phyloP scores from a whole-genome alignment of 2,797 vertebrate species.

The Chelmon rostratus region DNA sequence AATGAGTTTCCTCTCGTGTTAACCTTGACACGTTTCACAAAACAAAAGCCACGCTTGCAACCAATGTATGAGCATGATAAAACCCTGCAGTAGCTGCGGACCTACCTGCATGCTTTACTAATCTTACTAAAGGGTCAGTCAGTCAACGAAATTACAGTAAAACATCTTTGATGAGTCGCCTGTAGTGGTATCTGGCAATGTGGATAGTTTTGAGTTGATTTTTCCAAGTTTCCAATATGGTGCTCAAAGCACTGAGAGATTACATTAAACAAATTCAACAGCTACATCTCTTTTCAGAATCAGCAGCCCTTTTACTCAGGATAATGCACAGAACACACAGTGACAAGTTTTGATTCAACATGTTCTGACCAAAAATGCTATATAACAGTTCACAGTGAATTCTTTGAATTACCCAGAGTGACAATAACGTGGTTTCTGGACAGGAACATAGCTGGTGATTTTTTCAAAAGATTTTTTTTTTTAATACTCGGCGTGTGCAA shows the following conservation, averaged over 20 bases:
- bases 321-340: not conserved
- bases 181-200: not conserved
- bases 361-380: not conserved
- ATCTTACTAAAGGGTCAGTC: not conserved
- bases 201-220: not conserved
- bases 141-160: not conserved
- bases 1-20: not conserved
- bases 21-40: not conserved
- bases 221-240: not conserved
- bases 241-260: not conserved
- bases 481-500: not conserved
- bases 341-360: not conserved
- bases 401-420: not conserved
- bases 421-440: not conserved
- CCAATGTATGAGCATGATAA: not conserved
- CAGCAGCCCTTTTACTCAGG: not conserved
- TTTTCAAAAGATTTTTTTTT: not conserved
- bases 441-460: not conserved
- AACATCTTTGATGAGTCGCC: not conserved
- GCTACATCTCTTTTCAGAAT: constrained; percentile 8
- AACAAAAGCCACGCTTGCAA: not conserved
- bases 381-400: not conserved
- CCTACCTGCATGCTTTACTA: not conserved
- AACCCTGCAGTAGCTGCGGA: not conserved
- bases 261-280: not conserved